Evolutionary conservation across 2,888 invertebrate species (phyloP).

Genomic region (Sthenelais limicola): DNA sequence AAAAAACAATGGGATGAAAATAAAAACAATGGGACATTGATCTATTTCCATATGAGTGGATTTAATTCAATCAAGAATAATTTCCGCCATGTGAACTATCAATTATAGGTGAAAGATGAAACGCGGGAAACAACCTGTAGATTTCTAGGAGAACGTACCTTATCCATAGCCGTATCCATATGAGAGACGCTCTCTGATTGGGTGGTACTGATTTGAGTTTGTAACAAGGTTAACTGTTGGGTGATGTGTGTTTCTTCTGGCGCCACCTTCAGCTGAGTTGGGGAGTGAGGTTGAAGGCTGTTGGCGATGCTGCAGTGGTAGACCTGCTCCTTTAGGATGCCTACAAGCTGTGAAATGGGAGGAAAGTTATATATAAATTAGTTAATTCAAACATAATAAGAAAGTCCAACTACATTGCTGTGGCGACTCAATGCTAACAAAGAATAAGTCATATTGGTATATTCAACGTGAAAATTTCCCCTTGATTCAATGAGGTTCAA

Average conservation of each 20-base stretch:
- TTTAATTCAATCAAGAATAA: no score
- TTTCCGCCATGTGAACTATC: no score
- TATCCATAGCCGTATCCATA: conserved; percentile 45
- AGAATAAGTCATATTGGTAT: background rate
- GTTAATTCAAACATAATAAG: background rate
- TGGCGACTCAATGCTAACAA: background rate
- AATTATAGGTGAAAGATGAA: no score
- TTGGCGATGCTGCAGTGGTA: conserved; percentile 60
- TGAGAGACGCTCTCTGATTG: conserved; percentile 43
- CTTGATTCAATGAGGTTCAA: background rate
- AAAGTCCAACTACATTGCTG: no score
- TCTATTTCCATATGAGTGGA: no score
- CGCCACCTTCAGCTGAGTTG: background rate
- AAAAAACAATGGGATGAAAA: no score
- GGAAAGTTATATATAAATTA: background rate
- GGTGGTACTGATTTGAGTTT: conserved; percentile 50
- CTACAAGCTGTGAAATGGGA: conserved; percentile 59
- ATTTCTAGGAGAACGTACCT: conserved; percentile 45
- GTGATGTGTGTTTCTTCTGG: conserved; percentile 14
- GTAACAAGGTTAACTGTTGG: conserved; percentile 45
- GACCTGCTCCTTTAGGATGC: conserved; percentile 63
- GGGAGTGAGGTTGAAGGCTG: conserved; percentile 30
- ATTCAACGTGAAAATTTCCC: background rate
- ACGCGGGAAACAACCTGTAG: background rate
- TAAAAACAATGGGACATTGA: no score